phyloP scores from a whole-genome alignment of 2,888 invertebrate species.

The Drosophila tripunctata region DNA sequence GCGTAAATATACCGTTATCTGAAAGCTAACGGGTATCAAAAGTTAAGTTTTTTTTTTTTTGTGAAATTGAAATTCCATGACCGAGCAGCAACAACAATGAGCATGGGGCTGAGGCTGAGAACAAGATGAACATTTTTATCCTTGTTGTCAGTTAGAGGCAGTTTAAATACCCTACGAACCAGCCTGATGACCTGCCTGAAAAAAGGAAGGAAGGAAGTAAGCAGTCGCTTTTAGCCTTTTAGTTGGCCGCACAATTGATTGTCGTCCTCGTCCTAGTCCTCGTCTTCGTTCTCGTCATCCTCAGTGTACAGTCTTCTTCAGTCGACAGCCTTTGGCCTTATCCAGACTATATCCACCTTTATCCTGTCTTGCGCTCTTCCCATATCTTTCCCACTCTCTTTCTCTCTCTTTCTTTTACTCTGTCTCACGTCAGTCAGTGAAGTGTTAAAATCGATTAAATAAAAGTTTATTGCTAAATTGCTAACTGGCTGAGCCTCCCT shows the following conservation, averaged over 20 bases:
- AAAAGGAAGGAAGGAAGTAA: conserved; percentile 26
- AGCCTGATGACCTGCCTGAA: conserved; percentile 22
- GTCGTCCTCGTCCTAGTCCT: conserved; percentile 28
- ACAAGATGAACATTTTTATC: conserved; percentile 22
- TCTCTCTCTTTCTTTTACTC: not conserved
- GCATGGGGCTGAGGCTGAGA: not conserved
- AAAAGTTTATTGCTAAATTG: conserved; percentile 78
- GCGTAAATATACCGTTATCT: not conserved
- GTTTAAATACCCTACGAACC: conserved; percentile 9
- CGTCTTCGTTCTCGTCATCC: not conserved
- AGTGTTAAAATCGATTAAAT: conserved; percentile 79
- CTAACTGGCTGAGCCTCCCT: conserved; percentile 63
- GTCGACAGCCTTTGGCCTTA: not conserved
- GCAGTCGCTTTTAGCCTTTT: conserved; percentile 55
- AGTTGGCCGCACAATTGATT: conserved; percentile 68
- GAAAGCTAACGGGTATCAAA: not conserved
- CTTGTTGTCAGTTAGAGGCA: conserved; percentile 10
- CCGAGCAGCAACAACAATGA: conserved; percentile 4
- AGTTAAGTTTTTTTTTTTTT: conserved; percentile 23
- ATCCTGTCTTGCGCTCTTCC: conserved; percentile 24
- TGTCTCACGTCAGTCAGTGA: conserved; percentile 48
- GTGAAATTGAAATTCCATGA: conserved; percentile 67
- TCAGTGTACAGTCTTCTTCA: not conserved
- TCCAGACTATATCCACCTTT: not conserved
- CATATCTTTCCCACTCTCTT: not conserved